A percentile compares a stretch with the other conserved stretches of the same genome.
Conservation (phyloP, 92 coral and sea anemone species). For the Desmophyllum pertusum region DNA sequence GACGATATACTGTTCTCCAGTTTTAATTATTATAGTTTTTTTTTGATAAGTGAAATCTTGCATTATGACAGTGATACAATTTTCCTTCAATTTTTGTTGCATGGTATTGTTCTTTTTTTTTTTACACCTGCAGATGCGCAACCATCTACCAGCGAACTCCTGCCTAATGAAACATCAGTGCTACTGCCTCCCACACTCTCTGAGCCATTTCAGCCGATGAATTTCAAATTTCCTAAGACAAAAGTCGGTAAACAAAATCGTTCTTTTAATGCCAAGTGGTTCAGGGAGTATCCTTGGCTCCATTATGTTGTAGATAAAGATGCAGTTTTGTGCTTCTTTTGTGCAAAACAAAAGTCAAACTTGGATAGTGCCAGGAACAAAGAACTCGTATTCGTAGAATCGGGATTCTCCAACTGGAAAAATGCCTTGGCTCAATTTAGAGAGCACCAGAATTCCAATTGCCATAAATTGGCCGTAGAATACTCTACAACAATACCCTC, state of each 20-base stretch:
- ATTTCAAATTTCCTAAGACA: conserved; percentile 65
- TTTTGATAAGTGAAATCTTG: conserved; percentile 36
- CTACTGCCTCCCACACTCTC: conserved; percentile 29
- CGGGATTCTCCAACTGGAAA: conserved; percentile 71
- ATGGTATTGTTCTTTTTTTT: conserved; percentile 26
- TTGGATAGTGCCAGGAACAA: conserved; percentile 60
- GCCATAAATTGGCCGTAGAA: conserved; percentile 65
- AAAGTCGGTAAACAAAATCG: conserved; percentile 59
- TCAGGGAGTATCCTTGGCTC: conserved; percentile 72
- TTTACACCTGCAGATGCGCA: conserved; percentile 35
- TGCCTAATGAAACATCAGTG: conserved; percentile 33
- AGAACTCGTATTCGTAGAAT: conserved; percentile 54
- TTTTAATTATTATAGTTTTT: conserved; percentile 32
- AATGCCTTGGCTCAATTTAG: conserved; percentile 62
- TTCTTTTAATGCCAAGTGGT: conserved; percentile 73
- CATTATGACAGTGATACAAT: conserved; percentile 39
- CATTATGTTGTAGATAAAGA: conserved; percentile 70
- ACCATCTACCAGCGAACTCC: conserved; percentile 34
- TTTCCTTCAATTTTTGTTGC: conserved; percentile 40
- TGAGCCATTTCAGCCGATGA: conserved; percentile 62
- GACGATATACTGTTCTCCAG: conserved; percentile 22
- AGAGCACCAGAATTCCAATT: conserved; percentile 66
- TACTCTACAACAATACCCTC: conserved; percentile 44
- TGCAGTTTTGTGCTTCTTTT: conserved; percentile 65
- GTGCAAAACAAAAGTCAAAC: conserved; percentile 62